phyloP scores from a whole-genome alignment of 2,113 vertebrate species.

The Gallinago undulata region DNA sequence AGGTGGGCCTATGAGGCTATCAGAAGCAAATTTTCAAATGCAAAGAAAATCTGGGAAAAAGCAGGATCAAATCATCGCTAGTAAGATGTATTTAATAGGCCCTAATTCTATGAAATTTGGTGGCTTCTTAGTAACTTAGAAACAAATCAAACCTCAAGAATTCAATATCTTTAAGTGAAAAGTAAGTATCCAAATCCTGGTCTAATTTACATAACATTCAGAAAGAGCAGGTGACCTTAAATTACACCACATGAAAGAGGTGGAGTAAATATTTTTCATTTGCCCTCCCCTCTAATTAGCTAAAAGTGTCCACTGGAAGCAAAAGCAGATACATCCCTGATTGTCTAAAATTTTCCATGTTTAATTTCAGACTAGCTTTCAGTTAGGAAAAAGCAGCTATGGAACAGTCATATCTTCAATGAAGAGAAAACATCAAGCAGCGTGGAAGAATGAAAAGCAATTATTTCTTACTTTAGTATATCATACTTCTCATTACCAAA shows the following conservation, averaged over 20 bases:
- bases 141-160: slow-evolving; percentile 28
- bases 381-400: background rate
- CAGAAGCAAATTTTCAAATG: background rate
- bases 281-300: slow-evolving; percentile 13
- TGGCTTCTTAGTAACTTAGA: background rate
- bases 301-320: background rate
- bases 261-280: background rate
- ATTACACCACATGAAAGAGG: background rate
- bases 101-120: background rate
- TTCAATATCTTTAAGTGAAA: background rate
- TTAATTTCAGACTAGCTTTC: background rate
- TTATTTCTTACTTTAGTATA: background rate
- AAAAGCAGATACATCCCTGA: background rate
- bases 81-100: background rate
- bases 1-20: background rate
- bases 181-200: background rate
- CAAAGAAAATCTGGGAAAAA: background rate
- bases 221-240: background rate
- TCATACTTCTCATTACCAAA: background rate
- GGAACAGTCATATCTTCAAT: background rate
- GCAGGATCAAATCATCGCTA: background rate
- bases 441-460: background rate
- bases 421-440: background rate
- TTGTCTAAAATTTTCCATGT: background rate
- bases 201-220: background rate